phyloP scores from a whole-genome alignment of 2,888 invertebrate species.

The Corythucha ciliata region DNA sequence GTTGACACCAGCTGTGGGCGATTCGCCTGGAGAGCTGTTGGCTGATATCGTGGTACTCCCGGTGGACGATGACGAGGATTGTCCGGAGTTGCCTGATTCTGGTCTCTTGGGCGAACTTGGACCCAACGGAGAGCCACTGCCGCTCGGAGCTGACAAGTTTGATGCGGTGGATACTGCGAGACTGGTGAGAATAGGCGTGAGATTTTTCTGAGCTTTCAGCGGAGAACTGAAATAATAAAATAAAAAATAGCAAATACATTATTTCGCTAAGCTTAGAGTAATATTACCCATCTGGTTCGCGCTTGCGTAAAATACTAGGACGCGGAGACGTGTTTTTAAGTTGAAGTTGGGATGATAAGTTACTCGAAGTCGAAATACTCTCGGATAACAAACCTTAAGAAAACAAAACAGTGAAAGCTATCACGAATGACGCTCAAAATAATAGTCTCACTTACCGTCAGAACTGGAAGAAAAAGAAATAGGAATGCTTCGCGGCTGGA shows the following conservation, averaged over 20 bases:
- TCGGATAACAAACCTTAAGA: not conserved
- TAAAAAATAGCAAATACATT: not conserved
- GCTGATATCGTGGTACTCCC: slow-evolving; percentile 84
- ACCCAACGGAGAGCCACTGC: slow-evolving; percentile 35
- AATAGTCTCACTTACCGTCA: no score
- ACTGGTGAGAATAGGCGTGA: slow-evolving; percentile 43
- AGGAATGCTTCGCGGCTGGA: no score
- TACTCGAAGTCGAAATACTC: no score
- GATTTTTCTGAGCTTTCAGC: slow-evolving; percentile 55
- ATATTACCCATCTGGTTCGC: slow-evolving; percentile 66
- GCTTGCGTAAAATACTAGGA: slow-evolving; percentile 77
- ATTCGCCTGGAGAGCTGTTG: slow-evolving; percentile 62
- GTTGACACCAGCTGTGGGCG: slow-evolving; percentile 26
- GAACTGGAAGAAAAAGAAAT: no score
- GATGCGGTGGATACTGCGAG: slow-evolving; percentile 35
- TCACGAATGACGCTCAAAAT: no score
- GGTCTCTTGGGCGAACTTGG: slow-evolving; percentile 31
- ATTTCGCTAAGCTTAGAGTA: no score
- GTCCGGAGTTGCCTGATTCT: slow-evolving; percentile 31
- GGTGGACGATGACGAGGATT: slow-evolving; percentile 42
- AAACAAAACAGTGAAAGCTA: not conserved
- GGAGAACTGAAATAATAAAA: slow-evolving; percentile 44
- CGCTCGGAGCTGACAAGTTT: no score
- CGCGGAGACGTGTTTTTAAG: slow-evolving; percentile 55
- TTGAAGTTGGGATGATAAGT: not conserved